Evolutionary conservation across 2,888 invertebrate genomes (phyloP).

Genomic region (Trachelus tabidus): DNA sequence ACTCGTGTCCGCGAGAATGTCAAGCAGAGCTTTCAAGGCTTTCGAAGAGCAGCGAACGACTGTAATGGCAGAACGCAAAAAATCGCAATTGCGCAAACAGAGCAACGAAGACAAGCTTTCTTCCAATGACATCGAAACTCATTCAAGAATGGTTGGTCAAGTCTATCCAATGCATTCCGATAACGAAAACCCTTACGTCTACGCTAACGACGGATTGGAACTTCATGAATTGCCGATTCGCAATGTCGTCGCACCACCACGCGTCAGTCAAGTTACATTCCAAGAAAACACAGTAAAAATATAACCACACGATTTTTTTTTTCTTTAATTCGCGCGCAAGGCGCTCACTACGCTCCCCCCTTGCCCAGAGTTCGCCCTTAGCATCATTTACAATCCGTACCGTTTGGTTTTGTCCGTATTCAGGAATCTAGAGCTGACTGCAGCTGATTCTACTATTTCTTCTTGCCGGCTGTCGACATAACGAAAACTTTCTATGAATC

Average conservation of each 20-base stretch:
- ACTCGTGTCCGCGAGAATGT: constrained; percentile 45
- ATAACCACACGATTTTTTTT: neutral
- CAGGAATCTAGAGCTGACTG: no score
- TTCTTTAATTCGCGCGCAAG: no score
- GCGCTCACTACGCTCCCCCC: no score
- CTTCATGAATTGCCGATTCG: neutral
- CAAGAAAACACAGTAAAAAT: neutral
- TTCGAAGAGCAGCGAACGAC: constrained; percentile 85
- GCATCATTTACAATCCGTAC: no score
- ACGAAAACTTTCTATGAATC: no score
- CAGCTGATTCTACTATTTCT: no score
- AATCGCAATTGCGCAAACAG: constrained; percentile 82
- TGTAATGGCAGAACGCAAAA: constrained; percentile 82
- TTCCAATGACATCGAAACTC: constrained; percentile 63
- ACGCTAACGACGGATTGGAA: neutral
- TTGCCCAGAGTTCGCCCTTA: no score
- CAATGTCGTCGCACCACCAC: neutral
- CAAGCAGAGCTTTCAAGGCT: constrained; percentile 70
- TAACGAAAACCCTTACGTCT: neutral
- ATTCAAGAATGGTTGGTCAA: neutral
- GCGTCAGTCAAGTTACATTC: neutral
- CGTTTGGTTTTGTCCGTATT: no score
- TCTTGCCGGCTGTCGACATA: no score
- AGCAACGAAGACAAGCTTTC: constrained; percentile 82
- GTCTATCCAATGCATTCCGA: neutral